Conservation (phyloP, 2,888 invertebrate species). For the Papilio elwesi region DNA sequence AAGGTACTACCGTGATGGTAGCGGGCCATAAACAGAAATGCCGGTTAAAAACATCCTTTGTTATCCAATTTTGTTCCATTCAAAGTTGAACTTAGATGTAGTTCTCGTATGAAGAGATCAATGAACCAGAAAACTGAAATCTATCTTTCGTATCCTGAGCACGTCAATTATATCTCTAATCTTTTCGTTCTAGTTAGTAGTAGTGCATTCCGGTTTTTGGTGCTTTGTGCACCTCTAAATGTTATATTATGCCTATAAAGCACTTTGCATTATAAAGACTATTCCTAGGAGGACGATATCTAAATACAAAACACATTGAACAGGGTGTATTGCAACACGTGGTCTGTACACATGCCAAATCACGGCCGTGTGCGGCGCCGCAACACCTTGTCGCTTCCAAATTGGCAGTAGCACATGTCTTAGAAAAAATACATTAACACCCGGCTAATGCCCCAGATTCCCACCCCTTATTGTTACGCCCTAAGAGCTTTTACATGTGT, state of each 20-base stretch:
- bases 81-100: neutral
- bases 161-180: neutral
- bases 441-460: slow-evolving; percentile 69
- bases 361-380: slow-evolving; percentile 46
- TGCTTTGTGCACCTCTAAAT: too few species aligned
- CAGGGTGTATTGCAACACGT: slow-evolving; percentile 34
- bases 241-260: too few species aligned
- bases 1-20: too few species aligned
- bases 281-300: neutral
- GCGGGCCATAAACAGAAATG: too few species aligned
- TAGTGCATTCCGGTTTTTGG: neutral
- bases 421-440: slow-evolving; percentile 79
- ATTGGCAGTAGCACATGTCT: slow-evolving; percentile 81
- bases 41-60: too few species aligned
- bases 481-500: slow-evolving; percentile 35
- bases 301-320: neutral
- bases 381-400: slow-evolving; percentile 69
- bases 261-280: neutral
- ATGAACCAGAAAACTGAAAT: neutral
- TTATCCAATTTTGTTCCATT: neutral
- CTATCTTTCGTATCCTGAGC: neutral
- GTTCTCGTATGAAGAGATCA: neutral
- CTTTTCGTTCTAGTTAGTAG: too few species aligned
- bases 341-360: slow-evolving; percentile 44
- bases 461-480: slow-evolving; percentile 43